Conservation (phyloP, 1,140 invertebrate genomes). For the Theocolax elegans region DNA sequence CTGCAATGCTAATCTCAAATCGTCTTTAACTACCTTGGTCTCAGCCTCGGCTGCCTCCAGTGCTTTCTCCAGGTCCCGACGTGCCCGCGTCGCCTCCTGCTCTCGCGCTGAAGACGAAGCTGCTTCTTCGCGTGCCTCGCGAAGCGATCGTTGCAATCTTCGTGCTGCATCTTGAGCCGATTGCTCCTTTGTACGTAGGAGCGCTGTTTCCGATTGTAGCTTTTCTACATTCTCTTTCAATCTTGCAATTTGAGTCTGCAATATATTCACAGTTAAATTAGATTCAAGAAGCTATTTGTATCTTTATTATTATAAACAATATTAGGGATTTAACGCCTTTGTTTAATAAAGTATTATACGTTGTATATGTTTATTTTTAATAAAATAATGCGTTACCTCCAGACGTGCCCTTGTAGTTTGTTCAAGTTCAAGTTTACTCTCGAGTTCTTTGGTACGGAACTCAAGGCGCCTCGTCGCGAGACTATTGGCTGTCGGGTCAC, state of each 20-base stretch:
- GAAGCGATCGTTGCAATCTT: slow-evolving; percentile 75
- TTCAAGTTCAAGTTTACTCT: slow-evolving; percentile 90
- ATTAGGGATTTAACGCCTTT: too few relatives aligned
- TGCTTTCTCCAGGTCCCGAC: slow-evolving; percentile 77
- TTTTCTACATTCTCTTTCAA: slow-evolving; percentile 87
- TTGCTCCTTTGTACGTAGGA: slow-evolving; percentile 78
- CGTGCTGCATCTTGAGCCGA: slow-evolving; percentile 80
- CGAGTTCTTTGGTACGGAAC: slow-evolving; percentile 86
- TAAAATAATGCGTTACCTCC: slow-evolving; percentile 74
- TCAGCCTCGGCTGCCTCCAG: slow-evolving; percentile 76
- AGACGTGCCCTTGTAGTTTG: slow-evolving; percentile 83
- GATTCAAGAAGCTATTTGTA: too few relatives aligned
- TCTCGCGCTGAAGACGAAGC: slow-evolving; percentile 75
- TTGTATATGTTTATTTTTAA: too few relatives aligned
- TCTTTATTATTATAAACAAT: too few relatives aligned
- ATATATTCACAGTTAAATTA: slow-evolving; percentile 29
- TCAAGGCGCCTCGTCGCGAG: slow-evolving; percentile 77
- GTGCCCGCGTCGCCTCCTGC: slow-evolving; percentile 76
- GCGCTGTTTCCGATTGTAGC: slow-evolving; percentile 78
- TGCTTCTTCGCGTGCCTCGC: slow-evolving; percentile 81
- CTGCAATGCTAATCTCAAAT: slow-evolving; percentile 83
- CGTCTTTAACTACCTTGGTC: slow-evolving; percentile 72
- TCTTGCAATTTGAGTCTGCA: slow-evolving; percentile 78
- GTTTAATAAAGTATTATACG: too few relatives aligned
- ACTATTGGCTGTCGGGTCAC: slow-evolving; percentile 81